Evolutionary conservation across 2,797 vertebrate species (phyloP).

Genomic region (Microctenopoma lineatum): DNA sequence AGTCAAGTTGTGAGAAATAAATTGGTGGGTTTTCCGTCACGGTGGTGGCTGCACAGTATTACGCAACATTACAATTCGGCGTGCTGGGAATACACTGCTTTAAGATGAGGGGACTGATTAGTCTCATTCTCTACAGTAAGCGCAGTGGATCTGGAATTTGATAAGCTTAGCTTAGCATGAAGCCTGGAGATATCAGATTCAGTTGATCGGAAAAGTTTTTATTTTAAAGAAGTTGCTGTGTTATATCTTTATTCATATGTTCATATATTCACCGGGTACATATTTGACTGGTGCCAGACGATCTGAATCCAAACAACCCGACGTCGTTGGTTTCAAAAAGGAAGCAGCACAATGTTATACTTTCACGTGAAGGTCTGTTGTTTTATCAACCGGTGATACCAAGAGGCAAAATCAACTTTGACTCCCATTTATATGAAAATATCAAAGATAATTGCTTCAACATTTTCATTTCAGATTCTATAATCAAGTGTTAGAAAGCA

Average conservation of each 20-base stretch:
- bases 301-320: neutral
- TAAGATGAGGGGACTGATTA: neutral
- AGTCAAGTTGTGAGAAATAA: slow-evolving; percentile 54
- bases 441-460: slow-evolving; percentile 42
- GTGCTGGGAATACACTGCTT: neutral
- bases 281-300: too few relatives aligned
- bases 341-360: neutral
- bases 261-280: too few relatives aligned
- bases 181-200: neutral
- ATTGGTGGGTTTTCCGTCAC: slow-evolving; percentile 47
- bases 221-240: too few relatives aligned
- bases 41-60: slow-evolving; percentile 17
- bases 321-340: neutral
- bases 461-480: slow-evolving; percentile 36
- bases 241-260: too few relatives aligned
- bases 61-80: neutral
- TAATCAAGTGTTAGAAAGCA: slow-evolving; percentile 47
- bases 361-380: slow-evolving; percentile 7
- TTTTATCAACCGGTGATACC: slow-evolving; percentile 12
- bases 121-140: slow-evolving; percentile 1
- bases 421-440: slow-evolving; percentile 35
- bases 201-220: too few relatives aligned
- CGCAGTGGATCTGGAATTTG: neutral
- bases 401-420: slow-evolving; percentile 18
- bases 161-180: too few relatives aligned